Evolutionary conservation across 2,888 invertebrate genomes (phyloP).

Genomic region (Tetropium fuscum): DNA sequence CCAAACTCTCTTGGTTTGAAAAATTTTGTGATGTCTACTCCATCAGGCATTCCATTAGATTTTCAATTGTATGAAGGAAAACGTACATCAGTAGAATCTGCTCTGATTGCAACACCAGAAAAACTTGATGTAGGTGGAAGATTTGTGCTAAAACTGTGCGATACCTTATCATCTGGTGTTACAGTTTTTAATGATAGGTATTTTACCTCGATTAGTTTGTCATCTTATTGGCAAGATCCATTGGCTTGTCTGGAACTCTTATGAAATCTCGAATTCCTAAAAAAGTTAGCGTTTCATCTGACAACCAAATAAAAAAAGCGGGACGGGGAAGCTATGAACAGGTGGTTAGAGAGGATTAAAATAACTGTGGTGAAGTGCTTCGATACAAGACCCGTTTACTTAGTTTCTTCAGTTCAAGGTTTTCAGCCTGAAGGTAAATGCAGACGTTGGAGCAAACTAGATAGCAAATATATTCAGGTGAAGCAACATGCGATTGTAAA

Average conservation of each 20-base stretch:
- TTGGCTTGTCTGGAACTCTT: not conserved
- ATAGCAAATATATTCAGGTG: no score
- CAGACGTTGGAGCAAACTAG: no score
- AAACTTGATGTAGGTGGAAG: constrained; percentile 2
- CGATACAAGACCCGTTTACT: no score
- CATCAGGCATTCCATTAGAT: not conserved
- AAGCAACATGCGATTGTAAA: no score
- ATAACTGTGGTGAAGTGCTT: no score
- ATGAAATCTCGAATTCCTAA: not conserved
- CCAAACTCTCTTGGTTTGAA: not conserved
- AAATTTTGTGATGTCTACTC: constrained; percentile 1
- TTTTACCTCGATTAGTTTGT: not conserved
- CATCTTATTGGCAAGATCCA: not conserved
- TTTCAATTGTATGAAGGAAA: not conserved
- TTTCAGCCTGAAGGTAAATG: no score
- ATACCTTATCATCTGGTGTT: not conserved
- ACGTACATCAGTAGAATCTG: not conserved
- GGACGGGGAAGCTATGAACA: constrained; percentile 2
- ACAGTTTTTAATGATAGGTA: not conserved
- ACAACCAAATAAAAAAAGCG: no score
- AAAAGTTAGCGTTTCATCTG: not conserved
- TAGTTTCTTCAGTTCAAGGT: no score
- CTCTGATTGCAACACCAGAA: not conserved
- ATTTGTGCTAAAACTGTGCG: not conserved
- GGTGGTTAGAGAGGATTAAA: no score